phyloP scores from a whole-genome alignment of 2,113 vertebrate genomes.

The Leptosomus discolor region DNA sequence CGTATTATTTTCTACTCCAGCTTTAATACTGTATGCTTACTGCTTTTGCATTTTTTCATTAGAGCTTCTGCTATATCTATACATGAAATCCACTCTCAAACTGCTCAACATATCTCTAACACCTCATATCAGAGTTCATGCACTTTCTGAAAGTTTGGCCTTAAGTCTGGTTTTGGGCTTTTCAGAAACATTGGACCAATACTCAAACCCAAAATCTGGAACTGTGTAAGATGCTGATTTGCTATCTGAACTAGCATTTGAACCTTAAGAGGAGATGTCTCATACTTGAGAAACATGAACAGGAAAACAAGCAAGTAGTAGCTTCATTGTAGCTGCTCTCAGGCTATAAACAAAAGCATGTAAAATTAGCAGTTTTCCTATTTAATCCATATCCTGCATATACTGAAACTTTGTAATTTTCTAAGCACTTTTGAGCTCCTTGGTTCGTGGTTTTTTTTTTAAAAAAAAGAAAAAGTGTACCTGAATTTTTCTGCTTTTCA shows the following conservation, averaged over 20 bases:
- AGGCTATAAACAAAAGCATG: not conserved
- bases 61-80: accelerated
- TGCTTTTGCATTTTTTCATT: not conserved
- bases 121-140: not conserved
- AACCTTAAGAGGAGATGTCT: not conserved
- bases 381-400: not conserved
- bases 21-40: not conserved
- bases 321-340: not conserved
- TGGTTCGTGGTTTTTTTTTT: not conserved
- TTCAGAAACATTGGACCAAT: not conserved
- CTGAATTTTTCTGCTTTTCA: not conserved
- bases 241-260: not conserved
- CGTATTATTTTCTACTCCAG: not conserved
- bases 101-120: not conserved
- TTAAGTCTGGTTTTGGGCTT: not conserved
- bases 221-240: not conserved
- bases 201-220: not conserved
- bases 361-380: not conserved
- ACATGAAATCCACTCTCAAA: not conserved
- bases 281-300: not conserved
- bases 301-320: not conserved
- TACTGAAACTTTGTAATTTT: not conserved
- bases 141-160: not conserved
- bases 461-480: not conserved
- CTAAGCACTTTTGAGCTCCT: not conserved